These are phyloP conservation scores for Cerastoderma edule DNA, from an alignment of 2,888 invertebrate genomes.

Conservation along the genomic window DNA sequence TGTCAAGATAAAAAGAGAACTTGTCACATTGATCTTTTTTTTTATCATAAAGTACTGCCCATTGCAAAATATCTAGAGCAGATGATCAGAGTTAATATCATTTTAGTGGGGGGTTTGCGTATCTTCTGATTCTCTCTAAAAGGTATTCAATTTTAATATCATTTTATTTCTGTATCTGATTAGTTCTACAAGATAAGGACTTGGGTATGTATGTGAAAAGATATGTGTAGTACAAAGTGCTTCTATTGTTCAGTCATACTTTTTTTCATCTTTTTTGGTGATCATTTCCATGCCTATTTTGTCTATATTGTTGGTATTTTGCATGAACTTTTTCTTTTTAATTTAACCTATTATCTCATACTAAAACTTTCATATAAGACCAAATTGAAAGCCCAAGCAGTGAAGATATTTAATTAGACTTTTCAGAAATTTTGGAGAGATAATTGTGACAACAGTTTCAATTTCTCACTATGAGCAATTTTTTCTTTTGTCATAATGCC, in stretches of 20 bases:
- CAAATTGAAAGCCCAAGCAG: background rate
- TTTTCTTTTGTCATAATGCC: no score
- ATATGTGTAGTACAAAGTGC: constrained; percentile 21
- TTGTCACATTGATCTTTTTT: no score
- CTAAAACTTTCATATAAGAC: background rate
- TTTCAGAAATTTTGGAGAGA: no score
- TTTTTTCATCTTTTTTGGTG: constrained; percentile 7
- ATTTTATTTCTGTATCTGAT: constrained; percentile 29
- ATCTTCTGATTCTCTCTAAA: no score
- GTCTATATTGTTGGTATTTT: constrained; percentile 15
- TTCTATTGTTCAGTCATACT: constrained; percentile 23
- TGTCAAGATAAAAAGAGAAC: no score
- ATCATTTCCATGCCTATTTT: constrained; percentile 19
- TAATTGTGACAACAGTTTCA: no score
- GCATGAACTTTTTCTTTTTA: constrained; percentile 7
- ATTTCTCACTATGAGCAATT: no score
- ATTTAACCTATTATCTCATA: background rate
- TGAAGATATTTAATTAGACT: background rate
- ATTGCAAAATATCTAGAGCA: no score
- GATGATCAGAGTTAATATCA: no score
- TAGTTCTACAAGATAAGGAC: constrained; percentile 50
- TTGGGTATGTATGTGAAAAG: constrained; percentile 42
- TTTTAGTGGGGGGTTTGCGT: no score
- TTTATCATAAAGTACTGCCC: no score
- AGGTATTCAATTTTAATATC: no score